Conservation (phyloP, 2,113 vertebrate genomes). For the Alethe castanea region DNA sequence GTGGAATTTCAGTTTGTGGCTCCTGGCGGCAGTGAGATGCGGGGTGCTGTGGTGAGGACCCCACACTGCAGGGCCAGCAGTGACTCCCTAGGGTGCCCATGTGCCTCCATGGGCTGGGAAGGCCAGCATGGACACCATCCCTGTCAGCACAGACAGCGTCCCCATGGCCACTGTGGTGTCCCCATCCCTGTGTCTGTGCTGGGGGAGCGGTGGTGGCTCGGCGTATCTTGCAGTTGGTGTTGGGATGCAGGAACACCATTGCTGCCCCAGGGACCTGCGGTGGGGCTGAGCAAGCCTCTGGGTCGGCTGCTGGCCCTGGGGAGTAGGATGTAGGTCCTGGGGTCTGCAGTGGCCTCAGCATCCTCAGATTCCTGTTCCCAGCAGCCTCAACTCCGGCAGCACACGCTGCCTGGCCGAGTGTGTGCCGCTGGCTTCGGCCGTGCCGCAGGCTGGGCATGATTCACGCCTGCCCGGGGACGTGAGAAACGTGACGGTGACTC, state of each 20-base stretch:
- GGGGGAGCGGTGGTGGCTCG: rapidly evolving
- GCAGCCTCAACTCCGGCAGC: background rate
- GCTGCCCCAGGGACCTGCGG: rapidly evolving
- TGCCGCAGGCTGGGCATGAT: conserved; percentile 38
- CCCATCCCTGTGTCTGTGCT: background rate
- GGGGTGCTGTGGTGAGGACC: background rate
- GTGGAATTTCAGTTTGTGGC: conserved; percentile 66
- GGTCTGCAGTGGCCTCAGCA: rapidly evolving
- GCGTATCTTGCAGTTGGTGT: too few species aligned
- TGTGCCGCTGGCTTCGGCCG: background rate
- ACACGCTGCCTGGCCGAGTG: background rate
- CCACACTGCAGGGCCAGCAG: rapidly evolving
- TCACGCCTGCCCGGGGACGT: conserved; percentile 55
- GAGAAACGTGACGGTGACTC: conserved; percentile 65
- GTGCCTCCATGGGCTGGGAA: background rate
- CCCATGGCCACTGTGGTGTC: rapidly evolving
- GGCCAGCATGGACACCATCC: rapidly evolving
- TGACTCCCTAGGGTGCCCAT: rapidly evolving
- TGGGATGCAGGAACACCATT: rapidly evolving
- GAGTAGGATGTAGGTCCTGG: background rate
- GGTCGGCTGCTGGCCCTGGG: rapidly evolving
- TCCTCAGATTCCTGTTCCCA: background rate
- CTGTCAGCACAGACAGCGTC: rapidly evolving
- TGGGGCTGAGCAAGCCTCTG: background rate
- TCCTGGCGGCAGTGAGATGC: background rate